Conservation (phyloP, 2,888 invertebrate genomes). For the Andricus curvator region DNA sequence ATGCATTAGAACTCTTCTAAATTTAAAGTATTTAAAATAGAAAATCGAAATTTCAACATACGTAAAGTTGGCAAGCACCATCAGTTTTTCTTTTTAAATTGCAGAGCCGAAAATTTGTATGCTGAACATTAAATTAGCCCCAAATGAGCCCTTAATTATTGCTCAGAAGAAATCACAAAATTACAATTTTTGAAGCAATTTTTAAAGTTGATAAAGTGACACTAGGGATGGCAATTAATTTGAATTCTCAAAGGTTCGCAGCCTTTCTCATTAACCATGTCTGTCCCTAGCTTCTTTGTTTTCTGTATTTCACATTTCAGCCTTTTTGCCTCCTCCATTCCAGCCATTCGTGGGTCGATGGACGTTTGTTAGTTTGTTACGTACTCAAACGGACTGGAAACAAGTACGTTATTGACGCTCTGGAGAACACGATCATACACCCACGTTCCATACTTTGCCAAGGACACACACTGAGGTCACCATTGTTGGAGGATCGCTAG, state of each 20-base stretch:
- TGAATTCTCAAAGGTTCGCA: slow-evolving; percentile 18
- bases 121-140: too few species aligned
- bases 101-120: too few species aligned
- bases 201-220: neutral
- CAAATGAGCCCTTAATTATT: too few species aligned
- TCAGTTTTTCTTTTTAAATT: too few species aligned
- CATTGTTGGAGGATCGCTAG: slow-evolving; percentile 33
- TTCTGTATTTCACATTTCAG: slow-evolving; percentile 26
- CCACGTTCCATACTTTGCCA: neutral
- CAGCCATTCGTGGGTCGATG: slow-evolving; percentile 45
- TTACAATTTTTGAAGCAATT: neutral
- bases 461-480: slow-evolving; percentile 2
- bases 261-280: slow-evolving; percentile 25
- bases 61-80: too few species aligned
- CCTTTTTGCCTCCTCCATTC: slow-evolving; percentile 50
- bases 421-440: slow-evolving; percentile 41
- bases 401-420: slow-evolving; percentile 56
- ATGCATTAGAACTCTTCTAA: too few species aligned
- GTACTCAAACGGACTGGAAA: slow-evolving; percentile 59
- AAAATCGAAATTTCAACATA: too few species aligned
- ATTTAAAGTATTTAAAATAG: too few species aligned
- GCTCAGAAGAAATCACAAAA: too few species aligned
- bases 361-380: slow-evolving; percentile 53
- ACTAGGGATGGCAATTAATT: slow-evolving; percentile 7
- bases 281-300: slow-evolving; percentile 33